Conservation (phyloP, 1,140 invertebrate species). For the Caenorhabditis brenneri region DNA sequence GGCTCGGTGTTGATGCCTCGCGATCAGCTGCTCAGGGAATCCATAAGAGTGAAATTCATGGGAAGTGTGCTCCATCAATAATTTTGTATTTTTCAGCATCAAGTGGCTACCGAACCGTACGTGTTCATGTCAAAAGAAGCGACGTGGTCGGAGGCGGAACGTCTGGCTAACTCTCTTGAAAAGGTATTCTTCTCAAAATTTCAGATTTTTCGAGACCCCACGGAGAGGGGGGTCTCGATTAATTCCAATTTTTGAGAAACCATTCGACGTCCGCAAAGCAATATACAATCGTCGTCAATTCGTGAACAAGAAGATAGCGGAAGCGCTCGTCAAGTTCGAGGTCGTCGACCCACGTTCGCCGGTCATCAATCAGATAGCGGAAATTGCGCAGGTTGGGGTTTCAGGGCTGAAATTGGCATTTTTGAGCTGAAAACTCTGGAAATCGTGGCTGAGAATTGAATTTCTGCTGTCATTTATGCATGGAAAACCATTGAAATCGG, state of each 20-base stretch:
- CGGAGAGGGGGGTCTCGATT: too few species aligned
- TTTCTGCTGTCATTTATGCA: too few species aligned
- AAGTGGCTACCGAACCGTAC: background rate
- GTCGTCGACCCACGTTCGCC: background rate
- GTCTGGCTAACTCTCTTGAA: background rate
- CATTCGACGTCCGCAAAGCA: background rate
- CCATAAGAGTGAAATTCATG: too few species aligned
- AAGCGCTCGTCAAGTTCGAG: background rate
- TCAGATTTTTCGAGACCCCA: too few species aligned
- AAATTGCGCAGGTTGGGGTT: background rate
- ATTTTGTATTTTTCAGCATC: background rate
- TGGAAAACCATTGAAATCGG: too few species aligned
- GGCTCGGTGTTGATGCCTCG: background rate
- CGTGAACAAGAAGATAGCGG: background rate
- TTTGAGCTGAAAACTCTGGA: too few species aligned
- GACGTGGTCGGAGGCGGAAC: background rate
- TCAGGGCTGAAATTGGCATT: too few species aligned
- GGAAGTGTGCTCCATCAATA: background rate
- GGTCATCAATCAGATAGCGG: background rate
- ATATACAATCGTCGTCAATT: conserved; percentile 20
- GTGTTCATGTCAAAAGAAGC: background rate
- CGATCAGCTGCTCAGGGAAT: background rate
- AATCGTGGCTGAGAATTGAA: too few species aligned
- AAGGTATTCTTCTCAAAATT: background rate
- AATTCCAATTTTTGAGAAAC: background rate